Evolutionary conservation across 2,113 vertebrate species (phyloP).

Genomic region (Heptranchias perlo): DNA sequence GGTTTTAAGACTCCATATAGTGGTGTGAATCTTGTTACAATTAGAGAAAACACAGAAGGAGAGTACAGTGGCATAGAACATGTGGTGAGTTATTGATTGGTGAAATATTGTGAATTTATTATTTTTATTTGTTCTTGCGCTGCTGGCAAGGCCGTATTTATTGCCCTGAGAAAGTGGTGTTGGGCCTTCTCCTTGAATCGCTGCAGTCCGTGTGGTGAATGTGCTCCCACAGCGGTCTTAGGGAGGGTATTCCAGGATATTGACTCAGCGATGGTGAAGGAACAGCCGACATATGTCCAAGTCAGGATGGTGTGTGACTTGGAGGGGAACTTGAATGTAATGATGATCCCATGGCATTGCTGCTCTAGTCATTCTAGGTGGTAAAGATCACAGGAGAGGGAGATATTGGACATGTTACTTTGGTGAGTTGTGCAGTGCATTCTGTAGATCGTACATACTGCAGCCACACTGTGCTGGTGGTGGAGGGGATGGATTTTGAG

Average conservation of each 20-base stretch:
- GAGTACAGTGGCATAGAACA: slow-evolving; percentile 96
- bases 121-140: background rate
- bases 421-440: background rate
- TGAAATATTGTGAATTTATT: background rate
- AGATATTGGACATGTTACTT: background rate
- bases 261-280: background rate
- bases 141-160: background rate
- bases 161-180: background rate
- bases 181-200: background rate
- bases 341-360: background rate
- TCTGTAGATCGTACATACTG: background rate
- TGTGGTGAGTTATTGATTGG: slow-evolving; percentile 60
- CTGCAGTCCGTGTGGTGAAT: background rate
- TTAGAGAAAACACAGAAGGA: slow-evolving; percentile 75
- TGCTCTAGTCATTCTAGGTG: background rate
- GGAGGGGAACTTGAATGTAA: background rate
- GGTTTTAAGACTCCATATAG: slow-evolving; percentile 89
- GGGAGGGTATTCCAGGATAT: background rate
- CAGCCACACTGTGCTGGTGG: background rate
- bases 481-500: background rate
- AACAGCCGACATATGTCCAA: background rate
- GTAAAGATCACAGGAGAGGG: background rate
- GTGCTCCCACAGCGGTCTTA: background rate
- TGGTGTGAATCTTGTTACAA: slow-evolving; percentile 81
- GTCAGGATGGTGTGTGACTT: too few species aligned